A percentile compares a stretch with the other conserved stretches of the same genome.
Evolutionary conservation across 2,113 vertebrate genomes (phyloP).

Genomic region (Hystrix cristata): DNA sequence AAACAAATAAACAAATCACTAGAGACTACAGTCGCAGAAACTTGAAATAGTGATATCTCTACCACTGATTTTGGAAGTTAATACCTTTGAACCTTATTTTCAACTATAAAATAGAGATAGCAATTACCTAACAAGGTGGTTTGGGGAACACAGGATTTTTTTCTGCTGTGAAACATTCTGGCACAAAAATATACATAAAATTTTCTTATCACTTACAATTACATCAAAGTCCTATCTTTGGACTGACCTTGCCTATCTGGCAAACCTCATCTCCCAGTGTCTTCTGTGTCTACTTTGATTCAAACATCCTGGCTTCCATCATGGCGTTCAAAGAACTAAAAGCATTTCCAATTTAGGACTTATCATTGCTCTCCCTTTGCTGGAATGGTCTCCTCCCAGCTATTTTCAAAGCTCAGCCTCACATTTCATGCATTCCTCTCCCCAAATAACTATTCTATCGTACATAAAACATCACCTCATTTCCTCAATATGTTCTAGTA

Average conservation of each 20-base stretch:
- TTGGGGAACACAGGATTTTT: not conserved
- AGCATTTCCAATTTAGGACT: not conserved
- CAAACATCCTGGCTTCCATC: not conserved
- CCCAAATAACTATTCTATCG: not conserved
- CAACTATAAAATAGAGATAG: not conserved
- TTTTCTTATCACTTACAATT: not conserved
- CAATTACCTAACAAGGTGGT: not conserved
- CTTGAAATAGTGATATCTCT: fast-evolving
- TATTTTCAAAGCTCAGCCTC: not conserved
- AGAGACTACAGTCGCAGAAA: not conserved
- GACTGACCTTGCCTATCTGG: not conserved
- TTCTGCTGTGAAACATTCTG: not conserved
- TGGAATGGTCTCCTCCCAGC: not conserved
- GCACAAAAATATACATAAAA: not conserved
- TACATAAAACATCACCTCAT: not conserved
- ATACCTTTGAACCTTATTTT: not conserved
- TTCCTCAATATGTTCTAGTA: not conserved
- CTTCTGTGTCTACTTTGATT: not conserved
- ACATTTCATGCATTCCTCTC: not conserved
- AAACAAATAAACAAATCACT: not conserved
- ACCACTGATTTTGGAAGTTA: not conserved
- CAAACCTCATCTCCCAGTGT: fast-evolving
- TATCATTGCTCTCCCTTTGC: not conserved
- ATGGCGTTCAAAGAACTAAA: not conserved
- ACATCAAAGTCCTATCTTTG: not conserved